Evolutionary conservation across 2,113 vertebrate genomes (phyloP).

Genomic region (Mesembrinibis cayennensis): DNA sequence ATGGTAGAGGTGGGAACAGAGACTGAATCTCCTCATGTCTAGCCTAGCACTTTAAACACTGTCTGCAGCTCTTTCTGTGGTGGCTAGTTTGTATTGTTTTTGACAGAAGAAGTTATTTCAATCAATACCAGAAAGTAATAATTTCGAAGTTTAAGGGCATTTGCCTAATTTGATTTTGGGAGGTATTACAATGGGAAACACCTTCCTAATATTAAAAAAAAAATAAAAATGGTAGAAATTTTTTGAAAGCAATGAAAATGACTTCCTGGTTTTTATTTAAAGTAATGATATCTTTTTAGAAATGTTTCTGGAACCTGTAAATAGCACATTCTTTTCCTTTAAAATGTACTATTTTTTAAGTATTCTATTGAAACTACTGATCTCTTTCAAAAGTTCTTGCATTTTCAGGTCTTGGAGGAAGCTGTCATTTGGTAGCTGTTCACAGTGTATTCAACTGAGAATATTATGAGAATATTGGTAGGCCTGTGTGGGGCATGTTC

Average conservation of each 20-base stretch:
- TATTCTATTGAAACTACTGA: neutral
- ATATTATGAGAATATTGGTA: neutral
- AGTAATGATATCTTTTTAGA: neutral
- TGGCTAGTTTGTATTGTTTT: neutral
- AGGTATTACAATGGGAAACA: neutral
- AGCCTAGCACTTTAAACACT: neutral
- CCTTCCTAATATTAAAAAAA: neutral
- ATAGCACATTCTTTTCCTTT: neutral
- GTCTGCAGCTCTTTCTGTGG: neutral
- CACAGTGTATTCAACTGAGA: neutral
- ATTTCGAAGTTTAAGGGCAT: neutral
- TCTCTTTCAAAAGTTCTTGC: neutral
- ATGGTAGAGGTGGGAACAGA: neutral
- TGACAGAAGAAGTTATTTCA: constrained; percentile 36
- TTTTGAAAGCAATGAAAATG: neutral
- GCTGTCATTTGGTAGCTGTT: neutral
- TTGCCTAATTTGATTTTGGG: neutral
- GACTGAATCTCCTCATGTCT: neutral
- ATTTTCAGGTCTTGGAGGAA: neutral
- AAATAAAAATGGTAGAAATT: neutral
- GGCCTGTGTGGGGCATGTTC: neutral
- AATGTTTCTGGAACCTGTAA: neutral
- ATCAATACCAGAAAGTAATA: neutral
- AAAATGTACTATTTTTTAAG: neutral
- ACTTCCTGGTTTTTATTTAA: neutral